Evolutionary conservation across 2,113 vertebrate genomes (phyloP).

Genomic region (Rhipidura dahli): DNA sequence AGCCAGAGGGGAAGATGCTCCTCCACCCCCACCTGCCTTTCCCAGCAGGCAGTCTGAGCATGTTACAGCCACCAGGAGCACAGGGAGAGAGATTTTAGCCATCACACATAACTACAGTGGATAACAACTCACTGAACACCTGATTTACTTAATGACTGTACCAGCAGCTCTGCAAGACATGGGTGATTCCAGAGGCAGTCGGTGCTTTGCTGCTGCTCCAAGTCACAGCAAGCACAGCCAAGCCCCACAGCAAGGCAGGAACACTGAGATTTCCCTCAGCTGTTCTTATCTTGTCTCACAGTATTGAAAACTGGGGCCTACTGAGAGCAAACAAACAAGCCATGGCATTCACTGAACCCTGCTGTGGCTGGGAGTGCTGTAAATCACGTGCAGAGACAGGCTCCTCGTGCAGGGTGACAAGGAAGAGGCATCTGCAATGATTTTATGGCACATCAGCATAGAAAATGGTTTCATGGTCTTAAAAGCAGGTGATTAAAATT

Average conservation of each 20-base stretch:
- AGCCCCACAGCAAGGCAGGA: neutral
- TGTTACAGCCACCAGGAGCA: neutral
- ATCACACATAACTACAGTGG: rapidly evolving
- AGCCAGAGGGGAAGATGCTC: neutral
- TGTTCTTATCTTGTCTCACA: neutral
- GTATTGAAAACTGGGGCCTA: neutral
- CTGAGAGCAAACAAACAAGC: neutral
- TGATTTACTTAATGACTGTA: rapidly evolving
- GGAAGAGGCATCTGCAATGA: neutral
- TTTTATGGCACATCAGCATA: neutral
- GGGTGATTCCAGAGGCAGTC: neutral
- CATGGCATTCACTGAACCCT: neutral
- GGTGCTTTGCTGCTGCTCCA: neutral
- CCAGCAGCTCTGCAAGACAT: rapidly evolving
- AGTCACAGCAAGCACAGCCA: neutral
- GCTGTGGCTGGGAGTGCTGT: neutral
- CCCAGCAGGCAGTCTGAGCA: rapidly evolving
- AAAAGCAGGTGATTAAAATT: neutral
- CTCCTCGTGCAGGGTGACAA: neutral
- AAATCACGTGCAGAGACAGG: neutral
- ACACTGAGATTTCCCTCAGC: neutral
- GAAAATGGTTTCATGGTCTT: neutral
- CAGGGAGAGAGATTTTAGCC: neutral
- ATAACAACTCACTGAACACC: neutral
- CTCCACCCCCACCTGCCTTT: neutral